Evolutionary conservation across 2,797 vertebrate genomes (phyloP).

Genomic region (Scolopax rusticola): DNA sequence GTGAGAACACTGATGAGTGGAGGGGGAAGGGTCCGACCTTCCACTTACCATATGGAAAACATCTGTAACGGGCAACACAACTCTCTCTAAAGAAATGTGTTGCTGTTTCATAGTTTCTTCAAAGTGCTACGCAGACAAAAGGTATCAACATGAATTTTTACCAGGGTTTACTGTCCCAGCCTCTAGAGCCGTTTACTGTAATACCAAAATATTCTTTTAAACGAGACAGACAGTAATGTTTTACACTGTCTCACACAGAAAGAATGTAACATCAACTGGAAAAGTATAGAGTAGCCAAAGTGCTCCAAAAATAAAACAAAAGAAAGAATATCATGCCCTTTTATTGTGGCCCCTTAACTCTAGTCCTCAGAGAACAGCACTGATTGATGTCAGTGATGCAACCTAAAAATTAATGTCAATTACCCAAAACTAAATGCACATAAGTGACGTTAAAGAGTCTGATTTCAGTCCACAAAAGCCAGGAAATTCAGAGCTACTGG

Average conservation of each 20-base stretch:
- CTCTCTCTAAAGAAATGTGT: slow-evolving; percentile 21
- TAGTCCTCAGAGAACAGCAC: slow-evolving; percentile 44
- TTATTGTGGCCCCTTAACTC: slow-evolving; percentile 63
- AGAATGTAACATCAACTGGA: slow-evolving; percentile 60
- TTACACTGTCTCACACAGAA: slow-evolving; percentile 64
- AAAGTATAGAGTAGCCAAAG: slow-evolving; percentile 68
- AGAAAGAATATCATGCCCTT: slow-evolving; percentile 56
- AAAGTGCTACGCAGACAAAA: slow-evolving; percentile 50
- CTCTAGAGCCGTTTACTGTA: slow-evolving; percentile 60
- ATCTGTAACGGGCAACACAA: slow-evolving; percentile 55
- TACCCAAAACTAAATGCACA: slow-evolving; percentile 69
- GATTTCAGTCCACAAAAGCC: slow-evolving; percentile 72
- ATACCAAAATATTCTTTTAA: slow-evolving; percentile 48
- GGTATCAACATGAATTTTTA: slow-evolving; percentile 64
- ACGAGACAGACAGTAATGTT: slow-evolving; percentile 49
- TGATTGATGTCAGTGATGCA: slow-evolving; percentile 66
- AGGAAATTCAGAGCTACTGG: slow-evolving; percentile 66
- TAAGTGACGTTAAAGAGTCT: slow-evolving; percentile 50
- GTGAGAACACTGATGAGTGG: slow-evolving; percentile 66
- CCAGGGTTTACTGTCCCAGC: slow-evolving; percentile 47
- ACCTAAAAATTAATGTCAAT: slow-evolving; percentile 71
- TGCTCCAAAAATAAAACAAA: slow-evolving; percentile 68
- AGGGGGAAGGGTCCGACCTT: slow-evolving; percentile 42
- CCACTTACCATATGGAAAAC: slow-evolving; percentile 64
- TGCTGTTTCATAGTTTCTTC: slow-evolving; percentile 48